Evolutionary conservation across 2,797 vertebrate species (phyloP).

Genomic region (Emys orbicularis): DNA sequence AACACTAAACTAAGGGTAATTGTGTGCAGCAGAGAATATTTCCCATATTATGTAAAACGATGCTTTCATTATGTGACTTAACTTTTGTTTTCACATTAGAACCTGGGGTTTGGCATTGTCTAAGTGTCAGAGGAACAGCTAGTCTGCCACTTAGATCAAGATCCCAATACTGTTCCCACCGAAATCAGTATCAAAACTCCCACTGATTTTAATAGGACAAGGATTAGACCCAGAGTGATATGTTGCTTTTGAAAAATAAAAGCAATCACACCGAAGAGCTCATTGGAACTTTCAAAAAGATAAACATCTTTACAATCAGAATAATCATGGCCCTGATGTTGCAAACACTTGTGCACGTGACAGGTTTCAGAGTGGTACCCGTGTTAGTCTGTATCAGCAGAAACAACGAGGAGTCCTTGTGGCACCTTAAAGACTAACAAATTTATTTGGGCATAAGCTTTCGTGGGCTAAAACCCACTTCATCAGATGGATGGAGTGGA

Average conservation of each 20-base stretch:
- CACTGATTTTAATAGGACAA: background rate
- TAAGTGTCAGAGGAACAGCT: background rate
- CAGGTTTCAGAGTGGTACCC: too few relatives aligned
- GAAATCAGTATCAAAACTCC: background rate
- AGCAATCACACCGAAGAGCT: background rate
- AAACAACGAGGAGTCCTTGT: too few relatives aligned
- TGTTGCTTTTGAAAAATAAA: background rate
- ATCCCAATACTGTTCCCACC: background rate
- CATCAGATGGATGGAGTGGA: too few relatives aligned
- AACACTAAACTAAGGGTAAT: background rate
- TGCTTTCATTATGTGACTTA: background rate
- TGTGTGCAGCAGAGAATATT: background rate
- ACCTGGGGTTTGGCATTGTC: fast-evolving
- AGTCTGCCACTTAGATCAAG: background rate
- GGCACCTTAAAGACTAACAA: too few relatives aligned
- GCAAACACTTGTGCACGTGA: background rate
- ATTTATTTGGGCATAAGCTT: too few relatives aligned
- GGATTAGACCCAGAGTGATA: background rate
- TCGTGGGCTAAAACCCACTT: too few relatives aligned
- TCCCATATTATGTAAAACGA: background rate
- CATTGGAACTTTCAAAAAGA: background rate
- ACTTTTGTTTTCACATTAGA: background rate
- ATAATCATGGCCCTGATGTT: background rate
- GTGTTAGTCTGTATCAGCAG: too few relatives aligned
- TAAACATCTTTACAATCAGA: background rate